Evolutionary conservation across 2,888 invertebrate genomes (phyloP).

Genomic region (Notodromas monacha): DNA sequence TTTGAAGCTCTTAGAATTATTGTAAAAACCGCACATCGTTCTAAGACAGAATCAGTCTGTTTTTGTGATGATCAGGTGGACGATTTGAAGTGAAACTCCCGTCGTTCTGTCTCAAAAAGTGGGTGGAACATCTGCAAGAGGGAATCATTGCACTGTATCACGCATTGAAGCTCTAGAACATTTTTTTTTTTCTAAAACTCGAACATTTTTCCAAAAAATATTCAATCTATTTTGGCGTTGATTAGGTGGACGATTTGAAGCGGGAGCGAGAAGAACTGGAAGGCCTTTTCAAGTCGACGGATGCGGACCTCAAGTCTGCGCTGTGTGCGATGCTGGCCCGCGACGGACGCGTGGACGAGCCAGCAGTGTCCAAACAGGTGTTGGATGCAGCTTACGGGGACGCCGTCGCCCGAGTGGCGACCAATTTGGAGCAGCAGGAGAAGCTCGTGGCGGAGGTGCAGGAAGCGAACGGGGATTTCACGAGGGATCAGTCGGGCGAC

Average conservation of each 20-base stretch:
- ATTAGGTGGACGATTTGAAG: conserved; percentile 43
- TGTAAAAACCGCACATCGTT: too few relatives aligned
- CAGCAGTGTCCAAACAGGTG: conserved; percentile 30
- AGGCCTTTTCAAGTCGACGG: conserved; percentile 42
- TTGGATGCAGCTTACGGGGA: conserved; percentile 34
- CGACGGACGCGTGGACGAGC: conserved; percentile 45
- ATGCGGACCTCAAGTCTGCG: conserved; percentile 43
- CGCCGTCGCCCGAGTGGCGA: conserved; percentile 21
- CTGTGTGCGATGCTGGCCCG: conserved; percentile 39
- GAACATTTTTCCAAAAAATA: too few relatives aligned
- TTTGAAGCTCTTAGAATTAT: too few relatives aligned
- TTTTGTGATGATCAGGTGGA: too few relatives aligned
- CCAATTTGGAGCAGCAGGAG: conserved; percentile 37
- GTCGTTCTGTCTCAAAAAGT: too few relatives aligned
- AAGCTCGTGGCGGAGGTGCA: conserved; percentile 31
- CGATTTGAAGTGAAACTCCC: too few relatives aligned
- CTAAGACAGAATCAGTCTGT: too few relatives aligned
- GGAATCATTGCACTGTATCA: too few relatives aligned
- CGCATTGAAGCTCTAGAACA: too few relatives aligned
- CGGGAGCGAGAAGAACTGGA: conserved; percentile 65
- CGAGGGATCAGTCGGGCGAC: not conserved
- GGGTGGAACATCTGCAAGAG: too few relatives aligned
- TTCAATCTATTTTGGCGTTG: conserved; percentile 14
- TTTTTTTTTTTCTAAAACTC: too few relatives aligned
- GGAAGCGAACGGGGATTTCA: conserved; percentile 12